Conservation (phyloP, 2,113 vertebrate genomes). For the Dipodomys spectabilis region DNA sequence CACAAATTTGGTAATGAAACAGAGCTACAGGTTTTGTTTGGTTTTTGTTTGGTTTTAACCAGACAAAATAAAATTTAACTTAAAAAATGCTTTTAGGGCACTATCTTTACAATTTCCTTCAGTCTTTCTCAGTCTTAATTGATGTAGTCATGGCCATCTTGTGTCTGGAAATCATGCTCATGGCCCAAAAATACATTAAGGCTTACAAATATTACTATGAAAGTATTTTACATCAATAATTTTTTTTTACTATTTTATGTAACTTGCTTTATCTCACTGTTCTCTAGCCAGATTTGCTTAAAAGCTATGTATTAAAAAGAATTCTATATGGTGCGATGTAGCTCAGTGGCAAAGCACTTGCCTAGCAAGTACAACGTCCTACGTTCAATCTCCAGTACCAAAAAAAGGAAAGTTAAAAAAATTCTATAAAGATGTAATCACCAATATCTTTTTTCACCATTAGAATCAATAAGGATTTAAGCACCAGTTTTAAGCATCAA, state of each 20-base stretch:
- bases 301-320: background rate
- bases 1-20: background rate
- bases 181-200: background rate
- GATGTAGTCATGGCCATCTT: background rate
- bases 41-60: background rate
- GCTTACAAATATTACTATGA: slow-evolving; percentile 28
- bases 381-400: too few relatives aligned
- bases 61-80: background rate
- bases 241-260: slow-evolving; percentile 32
- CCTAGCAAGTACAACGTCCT: too few relatives aligned
- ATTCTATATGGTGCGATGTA: background rate
- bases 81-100: slow-evolving; percentile 24
- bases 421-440: background rate
- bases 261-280: slow-evolving; percentile 22
- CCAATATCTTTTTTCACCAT: background rate
- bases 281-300: background rate
- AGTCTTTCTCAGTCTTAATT: background rate
- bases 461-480: background rate
- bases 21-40: background rate
- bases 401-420: too few relatives aligned
- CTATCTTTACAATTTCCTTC: background rate
- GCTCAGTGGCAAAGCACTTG: too few relatives aligned
- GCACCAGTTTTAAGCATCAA: background rate
- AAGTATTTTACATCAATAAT: background rate
- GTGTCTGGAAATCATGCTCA: background rate